These are phyloP conservation scores for Lepidurus arcticus DNA, from an alignment of 1,140 invertebrate genomes.

Conservation along the genomic window DNA sequence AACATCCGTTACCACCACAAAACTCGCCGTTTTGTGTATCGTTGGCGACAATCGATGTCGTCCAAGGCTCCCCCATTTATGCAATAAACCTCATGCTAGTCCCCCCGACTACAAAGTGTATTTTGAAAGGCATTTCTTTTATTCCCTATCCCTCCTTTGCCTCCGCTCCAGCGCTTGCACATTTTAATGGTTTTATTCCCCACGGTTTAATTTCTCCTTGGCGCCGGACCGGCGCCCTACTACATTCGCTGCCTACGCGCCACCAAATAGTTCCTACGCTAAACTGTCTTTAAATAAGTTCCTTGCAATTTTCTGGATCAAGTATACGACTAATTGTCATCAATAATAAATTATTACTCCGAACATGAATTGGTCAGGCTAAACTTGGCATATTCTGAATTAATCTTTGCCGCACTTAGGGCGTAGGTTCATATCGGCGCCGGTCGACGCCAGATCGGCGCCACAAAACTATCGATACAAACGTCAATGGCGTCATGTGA, in stretches of 20 bases:
- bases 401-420: background rate
- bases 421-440: background rate
- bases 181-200: constrained; percentile 22
- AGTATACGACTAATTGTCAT: background rate
- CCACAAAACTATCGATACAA: constrained; percentile 18
- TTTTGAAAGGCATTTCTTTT: background rate
- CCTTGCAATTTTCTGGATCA: background rate
- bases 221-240: background rate
- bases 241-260: background rate
- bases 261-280: background rate
- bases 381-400: background rate
- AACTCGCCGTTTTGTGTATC: no score
- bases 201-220: constrained; percentile 21
- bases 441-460: constrained; percentile 19
- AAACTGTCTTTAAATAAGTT: background rate
- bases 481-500: constrained; percentile 12
- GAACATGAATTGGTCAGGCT: background rate
- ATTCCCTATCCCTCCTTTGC: constrained; percentile 1
- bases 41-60: background rate
- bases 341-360: background rate
- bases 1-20: no score
- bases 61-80: background rate
- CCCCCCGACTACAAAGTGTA: background rate
- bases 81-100: background rate
- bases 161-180: background rate